Evolutionary conservation across 2,113 vertebrate genomes (phyloP), one percentile per base, ranked within the genome.

Genomic region (Ceyx margarethae): DNA sequence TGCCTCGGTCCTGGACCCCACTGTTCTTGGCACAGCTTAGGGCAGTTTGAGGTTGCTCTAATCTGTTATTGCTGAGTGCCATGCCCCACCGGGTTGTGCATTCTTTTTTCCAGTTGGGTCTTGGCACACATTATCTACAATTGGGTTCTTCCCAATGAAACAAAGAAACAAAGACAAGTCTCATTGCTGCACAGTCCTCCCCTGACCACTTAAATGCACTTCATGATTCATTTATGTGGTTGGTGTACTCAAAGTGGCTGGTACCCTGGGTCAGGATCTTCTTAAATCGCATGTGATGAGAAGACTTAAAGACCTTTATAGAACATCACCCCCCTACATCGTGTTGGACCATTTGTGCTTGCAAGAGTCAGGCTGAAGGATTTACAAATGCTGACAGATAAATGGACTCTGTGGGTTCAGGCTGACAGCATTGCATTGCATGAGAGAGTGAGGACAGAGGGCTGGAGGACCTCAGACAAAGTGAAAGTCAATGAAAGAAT

Each of bases 81-180:
- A 11, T 82, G 50, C n/a, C 75, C 54, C 65, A 43, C 0, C 1
- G 67, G 51, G 28, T 3, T 90, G 37, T 66, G 56, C n/a, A 81
- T 19, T 81, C 57, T 75, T 90, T 19, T 56, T 29, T 22, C 57
- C 20, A 23, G 11, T 46, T 73, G 48, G 57, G 8, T 42, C 65
- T 83, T 89, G 69, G 69, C 80, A 78, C 53, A 15, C 1, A 0
- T 35, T 28, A 19, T 28, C 65, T 54, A 11, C 53, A 64, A 15
- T 15, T 84, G 58, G 64, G 58, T 28, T 76, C 85, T 82, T 87
- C 67, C 43, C 56, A 87, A 60, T 17, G 58, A 80, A 87, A n/a
- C 23, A 57, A 57, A 87, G 40, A 64, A 76, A 17, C 66, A 76
- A 87, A 66, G 26, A 29, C 33, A 79, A 40, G 29, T 37, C 26